Percentiles rank a stretch among this genome's conserved stretches.
Evolutionary conservation across 1,140 invertebrate genomes (phyloP).

Genomic region (Eulimnadia texana): DNA sequence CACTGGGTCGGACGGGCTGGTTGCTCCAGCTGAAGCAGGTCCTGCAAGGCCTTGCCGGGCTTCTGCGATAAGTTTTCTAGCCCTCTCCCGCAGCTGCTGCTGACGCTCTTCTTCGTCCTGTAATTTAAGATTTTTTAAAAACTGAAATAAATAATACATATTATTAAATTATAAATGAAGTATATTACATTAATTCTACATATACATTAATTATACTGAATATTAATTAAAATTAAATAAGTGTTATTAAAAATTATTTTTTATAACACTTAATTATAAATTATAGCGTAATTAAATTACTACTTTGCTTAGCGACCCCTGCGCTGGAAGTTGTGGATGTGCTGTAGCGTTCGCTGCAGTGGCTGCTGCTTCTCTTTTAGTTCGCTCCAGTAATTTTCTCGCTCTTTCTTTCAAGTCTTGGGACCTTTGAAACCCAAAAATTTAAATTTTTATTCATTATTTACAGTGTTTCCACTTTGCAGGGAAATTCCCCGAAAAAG

Average conservation of each 20-base stretch:
- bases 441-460: background rate
- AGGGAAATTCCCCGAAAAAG: no score
- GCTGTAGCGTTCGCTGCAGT: background rate
- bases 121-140: slow-evolving; percentile 16
- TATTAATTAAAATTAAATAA: no score
- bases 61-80: slow-evolving; percentile 74
- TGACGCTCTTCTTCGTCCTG: slow-evolving; percentile 68
- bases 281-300: no score
- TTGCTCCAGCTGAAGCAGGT: background rate
- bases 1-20: background rate
- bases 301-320: slow-evolving; percentile 8
- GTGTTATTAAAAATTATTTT: no score
- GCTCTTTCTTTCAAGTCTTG: slow-evolving; percentile 66
- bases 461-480: no score
- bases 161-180: slow-evolving; percentile 12
- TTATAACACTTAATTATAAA: no score
- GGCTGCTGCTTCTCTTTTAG: slow-evolving; percentile 45
- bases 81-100: slow-evolving; percentile 65
- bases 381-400: slow-evolving; percentile 72
- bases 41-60: slow-evolving; percentile 43
- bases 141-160: slow-evolving; percentile 29
- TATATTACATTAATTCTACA: no score
- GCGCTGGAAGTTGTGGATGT: background rate
- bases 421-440: slow-evolving; percentile 23
- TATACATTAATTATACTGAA: no score